Evolutionary conservation across 1,140 invertebrate genomes (phyloP), one percentile per base, ranked within the genome.

Genomic region (Hetaerina americana): DNA sequence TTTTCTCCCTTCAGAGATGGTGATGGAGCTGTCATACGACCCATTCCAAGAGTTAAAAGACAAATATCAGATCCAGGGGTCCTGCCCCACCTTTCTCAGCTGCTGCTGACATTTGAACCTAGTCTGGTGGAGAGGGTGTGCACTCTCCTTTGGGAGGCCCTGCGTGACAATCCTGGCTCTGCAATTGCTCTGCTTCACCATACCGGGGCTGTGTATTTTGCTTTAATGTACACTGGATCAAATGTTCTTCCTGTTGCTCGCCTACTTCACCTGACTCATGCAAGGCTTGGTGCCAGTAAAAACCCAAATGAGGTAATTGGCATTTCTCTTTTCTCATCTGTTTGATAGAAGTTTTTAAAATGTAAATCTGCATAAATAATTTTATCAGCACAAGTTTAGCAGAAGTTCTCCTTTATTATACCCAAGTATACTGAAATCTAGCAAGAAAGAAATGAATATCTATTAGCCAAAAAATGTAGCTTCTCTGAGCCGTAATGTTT

Each of bases 201-300:
- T 68, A 96, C 95, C 0, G 98, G 98, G 6, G 89, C 97, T 10
- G 99, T 99, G 81, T 99, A 94, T 82, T 99, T 99, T 80, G 98
- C 99, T 82, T 87, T 99, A 66, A 96, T 99, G 93, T 99, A 99
- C 80, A 99, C 95, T 10, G 98, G 98, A 8, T 98, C 96, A 5
- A 99, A 99, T 80, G 89, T 99, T 27, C 81, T 99, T 66, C 97
- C 97, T 0, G 91, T 99, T 71, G 97, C 96, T 0, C 87, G 89
- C 75, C 96, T 99, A 80, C 84, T 99, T 25, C 90, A 98, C 77
- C 84, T 97, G 69, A 96, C 97, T 15, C 97, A 99, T 79, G 90
- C 93, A 78, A 95, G 94, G 78, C 97, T 57, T 57, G 40, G 40
- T 57, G 40, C 40, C 22, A 57, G 40, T n/a, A 57, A 57, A 18